phyloP scores from a whole-genome alignment of 2,113 vertebrate genomes.

The Chloroceryle aenea region DNA sequence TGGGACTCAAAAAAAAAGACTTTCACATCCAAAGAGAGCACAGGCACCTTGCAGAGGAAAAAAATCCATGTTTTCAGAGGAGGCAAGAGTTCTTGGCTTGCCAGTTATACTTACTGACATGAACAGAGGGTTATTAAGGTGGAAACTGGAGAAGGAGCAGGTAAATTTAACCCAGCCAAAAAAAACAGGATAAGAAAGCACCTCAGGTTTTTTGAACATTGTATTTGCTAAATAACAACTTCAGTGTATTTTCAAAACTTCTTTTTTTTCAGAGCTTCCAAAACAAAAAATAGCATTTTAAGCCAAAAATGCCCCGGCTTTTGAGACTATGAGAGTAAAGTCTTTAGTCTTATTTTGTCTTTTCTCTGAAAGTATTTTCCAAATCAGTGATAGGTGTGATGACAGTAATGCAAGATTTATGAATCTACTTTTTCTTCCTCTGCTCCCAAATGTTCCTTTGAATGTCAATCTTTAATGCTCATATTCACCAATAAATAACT shows the following conservation, averaged over 20 bases:
- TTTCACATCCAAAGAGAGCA: background rate
- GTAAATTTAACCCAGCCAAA: background rate
- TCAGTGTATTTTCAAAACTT: background rate
- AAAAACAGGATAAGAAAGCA: background rate
- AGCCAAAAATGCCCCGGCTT: background rate
- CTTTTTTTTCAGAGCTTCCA: background rate
- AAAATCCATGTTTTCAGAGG: background rate
- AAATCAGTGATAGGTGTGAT: background rate
- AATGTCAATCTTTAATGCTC: background rate
- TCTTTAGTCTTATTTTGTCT: rapidly evolving
- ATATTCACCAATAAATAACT: background rate
- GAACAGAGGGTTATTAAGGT: background rate
- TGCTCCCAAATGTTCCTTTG: background rate
- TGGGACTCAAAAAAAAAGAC: background rate
- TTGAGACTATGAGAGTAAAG: background rate
- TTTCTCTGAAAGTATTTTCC: background rate
- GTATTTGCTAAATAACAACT: background rate
- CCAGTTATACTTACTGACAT: background rate
- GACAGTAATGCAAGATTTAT: background rate
- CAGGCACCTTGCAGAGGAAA: background rate
- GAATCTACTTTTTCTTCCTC: background rate
- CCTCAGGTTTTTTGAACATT: background rate
- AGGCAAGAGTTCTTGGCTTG: background rate
- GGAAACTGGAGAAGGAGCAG: background rate
- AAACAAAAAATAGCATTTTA: background rate